Base-by-base conservation (phyloP, 1,140 invertebrate species). In the Galleria mellonella region DNA sequence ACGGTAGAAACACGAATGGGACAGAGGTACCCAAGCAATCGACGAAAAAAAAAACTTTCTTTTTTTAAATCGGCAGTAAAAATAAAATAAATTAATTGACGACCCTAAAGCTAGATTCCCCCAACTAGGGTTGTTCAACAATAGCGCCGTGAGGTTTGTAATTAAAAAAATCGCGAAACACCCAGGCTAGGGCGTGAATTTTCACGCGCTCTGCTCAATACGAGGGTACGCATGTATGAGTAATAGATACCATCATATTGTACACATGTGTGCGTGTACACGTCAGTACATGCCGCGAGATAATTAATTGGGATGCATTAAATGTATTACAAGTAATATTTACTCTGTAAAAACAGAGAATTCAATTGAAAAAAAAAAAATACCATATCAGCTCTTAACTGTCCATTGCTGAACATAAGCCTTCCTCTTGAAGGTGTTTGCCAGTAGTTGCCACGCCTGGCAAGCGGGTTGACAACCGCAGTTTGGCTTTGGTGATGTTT, bases 131-230 rank as follows among this genome's bases (percentile, higher is more conserved):
- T 50, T 59, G 55, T 47, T 45, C 59, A 60, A 77, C 73, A 77
- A 77, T 77, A 62, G 63, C 68, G 52, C 63, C 58, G 55, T 60
- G 60, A 71, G 70, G 69, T 70, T 64, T 64, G 72, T 71, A 75
- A 72, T 76, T 72, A 75, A 74, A 70, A 69, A 70, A 72, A 49
- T 36, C 57, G 61, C 65, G 57, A 56, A 60, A 27, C 62, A 23
- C 49, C 51, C 51, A 42, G 43, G 53, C 51, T 61, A 37, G 64
- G 69, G 72, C 61, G 72, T 62, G 64, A 75, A 71, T 61, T 64
- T 75, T 75, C 69, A 71, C 72, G 67, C 72, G 64, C 43, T 47
- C 40, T 38, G 45, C 58, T 65, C 58, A 51, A 62, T 58, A 47
- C 50, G 37, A 56, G 41, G 11, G 27, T 13, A 9, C 46, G 44